Base-by-base conservation (phyloP, 2,888 invertebrate species). In the Cerastis rubricosa region DNA sequence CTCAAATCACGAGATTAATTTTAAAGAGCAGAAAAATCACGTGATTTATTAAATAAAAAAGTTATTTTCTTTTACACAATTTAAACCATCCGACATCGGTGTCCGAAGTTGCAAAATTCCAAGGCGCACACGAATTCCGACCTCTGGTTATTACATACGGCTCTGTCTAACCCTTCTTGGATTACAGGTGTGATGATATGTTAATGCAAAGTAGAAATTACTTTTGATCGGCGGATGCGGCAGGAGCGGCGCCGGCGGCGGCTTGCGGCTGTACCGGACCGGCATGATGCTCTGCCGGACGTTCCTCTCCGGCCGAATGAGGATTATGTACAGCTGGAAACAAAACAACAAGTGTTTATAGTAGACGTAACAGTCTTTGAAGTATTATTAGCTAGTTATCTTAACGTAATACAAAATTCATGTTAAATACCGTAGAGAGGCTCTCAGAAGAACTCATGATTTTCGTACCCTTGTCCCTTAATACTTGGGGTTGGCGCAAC, bases 251-350 rank as follows among this genome's bases (percentile, higher is more conserved):
- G 91, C 72, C 0, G 93, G 91, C 25, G 93, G 91, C 35, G 96
- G 95, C 87, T 95, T 95, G 54, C 95, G 92, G 88, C 96, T 96
- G 92, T 96, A 95, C 54, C 94, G 91, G 86, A 98, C 97, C 29
- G 98, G 98, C 98, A 98, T 98, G 97, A 98, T 98, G 93, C 98
- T 98, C 91, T 99, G 98, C 0, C 99, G 97, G 19, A 99, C 98
- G 94, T 99, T 99, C 57, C 99, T 97, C 95, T 99, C 99, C 17
- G 99, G 99, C 84, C 98, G 97, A 80, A 99, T 97, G 84, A 99
- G 95, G 88, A 99, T 99, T 90, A 99, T 99, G 94, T 99, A 99
- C 64, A 99, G 94, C 99, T 99, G 95, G 14, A 45, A 80, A n/a
- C 0, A 45, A 68, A 6, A 25, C 19, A 9, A 47, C 11, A 47